Percentiles rank a stretch among this genome's conserved stretches.
Evolutionary conservation across 1,140 invertebrate species (phyloP).

Genomic region (Drosophila setifemur): DNA sequence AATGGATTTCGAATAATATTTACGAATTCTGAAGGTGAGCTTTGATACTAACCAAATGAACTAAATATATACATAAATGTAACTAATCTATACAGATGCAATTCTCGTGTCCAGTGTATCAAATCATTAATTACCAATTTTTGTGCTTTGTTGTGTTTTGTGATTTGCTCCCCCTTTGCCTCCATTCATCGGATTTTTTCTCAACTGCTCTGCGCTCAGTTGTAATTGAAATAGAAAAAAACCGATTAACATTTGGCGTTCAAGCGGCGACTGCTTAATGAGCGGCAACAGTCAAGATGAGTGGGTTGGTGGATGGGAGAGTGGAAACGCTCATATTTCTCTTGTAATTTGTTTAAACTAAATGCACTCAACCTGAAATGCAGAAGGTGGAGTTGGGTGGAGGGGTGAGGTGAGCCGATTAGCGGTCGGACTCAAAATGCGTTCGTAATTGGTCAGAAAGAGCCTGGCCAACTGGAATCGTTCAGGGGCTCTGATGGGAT

Average conservation of each 20-base stretch:
- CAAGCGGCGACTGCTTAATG: slow-evolving; percentile 48
- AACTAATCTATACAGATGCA: too few relatives aligned
- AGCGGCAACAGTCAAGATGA: slow-evolving; percentile 21
- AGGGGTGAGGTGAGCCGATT: slow-evolving; percentile 19
- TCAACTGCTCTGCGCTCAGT: neutral
- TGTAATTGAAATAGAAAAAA: slow-evolving; percentile 46
- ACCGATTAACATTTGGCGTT: slow-evolving; percentile 67
- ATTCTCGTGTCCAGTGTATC: neutral
- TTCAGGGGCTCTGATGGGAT: slow-evolving; percentile 26
- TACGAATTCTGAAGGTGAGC: too few relatives aligned
- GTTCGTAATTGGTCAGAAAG: slow-evolving; percentile 68
- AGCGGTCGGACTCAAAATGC: slow-evolving; percentile 66
- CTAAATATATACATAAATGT: too few relatives aligned
- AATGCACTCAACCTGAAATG: slow-evolving; percentile 75
- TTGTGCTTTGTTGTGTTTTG: slow-evolving; percentile 59
- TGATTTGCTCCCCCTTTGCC: slow-evolving; percentile 35
- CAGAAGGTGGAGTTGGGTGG: neutral
- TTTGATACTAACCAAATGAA: too few relatives aligned
- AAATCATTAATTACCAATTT: slow-evolving; percentile 66
- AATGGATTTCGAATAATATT: too few relatives aligned
- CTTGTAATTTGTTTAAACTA: slow-evolving; percentile 79
- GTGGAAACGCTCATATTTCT: slow-evolving; percentile 58
- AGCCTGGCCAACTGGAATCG: slow-evolving; percentile 27
- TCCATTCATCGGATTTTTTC: neutral
- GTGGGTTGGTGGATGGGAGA: neutral